Base-by-base conservation (phyloP, 2,888 invertebrate genomes). In the Ariolimax columbianus region DNA sequence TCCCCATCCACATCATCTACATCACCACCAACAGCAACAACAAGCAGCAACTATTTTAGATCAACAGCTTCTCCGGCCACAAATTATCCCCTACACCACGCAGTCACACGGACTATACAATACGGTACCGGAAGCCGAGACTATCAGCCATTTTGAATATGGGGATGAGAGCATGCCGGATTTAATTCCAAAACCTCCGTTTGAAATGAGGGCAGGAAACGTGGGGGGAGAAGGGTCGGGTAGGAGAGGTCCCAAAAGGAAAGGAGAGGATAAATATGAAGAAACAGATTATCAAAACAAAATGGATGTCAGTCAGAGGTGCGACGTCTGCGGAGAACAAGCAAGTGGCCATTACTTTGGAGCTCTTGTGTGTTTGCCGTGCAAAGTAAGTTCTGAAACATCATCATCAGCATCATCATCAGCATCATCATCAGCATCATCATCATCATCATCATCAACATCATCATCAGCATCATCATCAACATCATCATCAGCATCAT, bases 261-360 rank as follows among this genome's bases (percentile, higher is more conserved):
- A 75, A 11, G 38, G 38, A 26, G 63, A 33, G 23, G 63, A 81
- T 14, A 72, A 81, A 36, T 38, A 38, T 17, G 80, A 80, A 7
- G 51, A 47, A 14, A n/a, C 26, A 17, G 33, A 36, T 30, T 63
- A 59, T 59, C 66, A 47, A 17, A 55, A 38, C 51, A 85, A 81
- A 43, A 40, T 82, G 38, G 81, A 77, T 40, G n/a, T 43, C 14
- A 55, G 38, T 47, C 84, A 78, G 0, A 47, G 78, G 9, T 93
- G 92, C 85, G 90, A 89, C 51, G 93, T 93, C 11, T 93, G 93
- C 79, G 91, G 91, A 73, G 92, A 92, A 82, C 86, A 89, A 38
- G 93, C 92, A 7, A 91, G 90, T 84, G 92, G 92, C 26, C 91
- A 91, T 86, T 92, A 92, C 87, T 93, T 92, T 80, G 92, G 93